A percentile compares a stretch with the other conserved stretches of the same genome.
These are phyloP conservation scores for Istiophorus platypterus DNA, from an alignment of 2,113 vertebrate genomes.

Conservation along the genomic window DNA sequence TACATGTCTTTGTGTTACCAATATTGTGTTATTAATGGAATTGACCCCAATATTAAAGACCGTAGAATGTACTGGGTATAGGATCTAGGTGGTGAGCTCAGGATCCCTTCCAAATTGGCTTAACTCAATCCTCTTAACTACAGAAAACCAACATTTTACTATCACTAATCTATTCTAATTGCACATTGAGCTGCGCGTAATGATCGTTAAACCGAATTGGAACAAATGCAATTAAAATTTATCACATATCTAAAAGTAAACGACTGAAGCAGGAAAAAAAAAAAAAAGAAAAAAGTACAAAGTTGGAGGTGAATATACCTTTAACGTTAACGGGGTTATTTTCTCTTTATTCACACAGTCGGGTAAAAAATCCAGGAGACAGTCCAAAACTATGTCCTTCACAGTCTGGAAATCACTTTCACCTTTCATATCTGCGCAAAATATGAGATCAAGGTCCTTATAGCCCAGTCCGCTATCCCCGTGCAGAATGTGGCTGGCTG, in stretches of 20 bases:
- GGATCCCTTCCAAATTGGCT: slow-evolving; percentile 80
- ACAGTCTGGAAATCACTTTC: slow-evolving; percentile 97
- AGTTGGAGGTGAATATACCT: slow-evolving; percentile 84
- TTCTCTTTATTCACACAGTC: slow-evolving; percentile 98
- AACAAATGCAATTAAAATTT: slow-evolving; percentile 34
- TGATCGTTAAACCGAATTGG: slow-evolving; percentile 22
- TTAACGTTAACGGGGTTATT: slow-evolving; percentile 95
- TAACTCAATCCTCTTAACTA: slow-evolving; percentile 81
- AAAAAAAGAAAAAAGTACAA: not conserved
- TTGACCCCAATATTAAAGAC: slow-evolving; percentile 47
- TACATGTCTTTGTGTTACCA: not conserved
- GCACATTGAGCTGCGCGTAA: slow-evolving; percentile 39
- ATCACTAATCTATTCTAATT: slow-evolving; percentile 72
- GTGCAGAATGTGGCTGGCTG: slow-evolving; percentile 96
- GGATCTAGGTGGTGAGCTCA: slow-evolving; percentile 66
- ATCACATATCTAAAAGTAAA: slow-evolving; percentile 40
- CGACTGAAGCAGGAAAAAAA: slow-evolving; percentile 1
- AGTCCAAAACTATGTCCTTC: slow-evolving; percentile 98
- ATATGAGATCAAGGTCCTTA: slow-evolving; percentile 99
- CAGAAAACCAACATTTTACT: slow-evolving; percentile 73
- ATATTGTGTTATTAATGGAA: slow-evolving; percentile 17
- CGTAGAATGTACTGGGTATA: slow-evolving; percentile 45
- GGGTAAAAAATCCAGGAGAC: slow-evolving; percentile 97
- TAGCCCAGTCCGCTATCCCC: slow-evolving; percentile 96
- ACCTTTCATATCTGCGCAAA: slow-evolving; percentile 94